phyloP scores from a whole-genome alignment of 2,797 vertebrate species.

The Limosa lapponica region DNA sequence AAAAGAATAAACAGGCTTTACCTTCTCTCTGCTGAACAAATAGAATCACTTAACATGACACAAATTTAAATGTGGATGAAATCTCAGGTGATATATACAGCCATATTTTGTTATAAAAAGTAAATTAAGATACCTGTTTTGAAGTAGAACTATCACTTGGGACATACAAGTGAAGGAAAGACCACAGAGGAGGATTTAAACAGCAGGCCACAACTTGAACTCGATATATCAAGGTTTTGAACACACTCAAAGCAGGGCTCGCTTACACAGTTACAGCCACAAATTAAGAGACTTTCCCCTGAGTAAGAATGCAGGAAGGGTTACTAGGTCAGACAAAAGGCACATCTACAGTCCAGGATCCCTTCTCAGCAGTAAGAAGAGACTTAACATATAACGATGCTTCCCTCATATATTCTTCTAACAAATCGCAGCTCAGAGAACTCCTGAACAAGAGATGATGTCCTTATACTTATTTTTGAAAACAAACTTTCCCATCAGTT shows the following conservation, averaged over 20 bases:
- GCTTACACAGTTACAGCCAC: background rate
- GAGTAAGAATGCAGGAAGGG: background rate
- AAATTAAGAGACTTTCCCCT: background rate
- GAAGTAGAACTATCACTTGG: background rate
- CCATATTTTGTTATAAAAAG: background rate
- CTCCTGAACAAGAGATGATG: background rate
- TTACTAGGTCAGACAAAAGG: background rate
- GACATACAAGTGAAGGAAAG: background rate
- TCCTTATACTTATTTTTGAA: background rate
- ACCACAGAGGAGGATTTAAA: background rate
- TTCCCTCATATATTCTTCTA: background rate
- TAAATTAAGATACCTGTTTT: background rate
- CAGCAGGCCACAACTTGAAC: background rate
- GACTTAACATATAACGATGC: background rate
- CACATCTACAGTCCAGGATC: background rate
- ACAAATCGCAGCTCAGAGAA: background rate
- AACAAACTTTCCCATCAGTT: background rate
- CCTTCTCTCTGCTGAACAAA: background rate
- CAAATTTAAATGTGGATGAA: background rate
- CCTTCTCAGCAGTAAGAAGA: background rate
- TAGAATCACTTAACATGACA: too few species aligned
- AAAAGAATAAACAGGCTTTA: background rate
- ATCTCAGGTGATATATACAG: background rate
- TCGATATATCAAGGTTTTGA: background rate
- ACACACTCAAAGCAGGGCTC: background rate